Percentiles rank a stretch among this genome's conserved stretches.
Conservation (phyloP, 2,797 vertebrate genomes). For the Chrosomus eos region DNA sequence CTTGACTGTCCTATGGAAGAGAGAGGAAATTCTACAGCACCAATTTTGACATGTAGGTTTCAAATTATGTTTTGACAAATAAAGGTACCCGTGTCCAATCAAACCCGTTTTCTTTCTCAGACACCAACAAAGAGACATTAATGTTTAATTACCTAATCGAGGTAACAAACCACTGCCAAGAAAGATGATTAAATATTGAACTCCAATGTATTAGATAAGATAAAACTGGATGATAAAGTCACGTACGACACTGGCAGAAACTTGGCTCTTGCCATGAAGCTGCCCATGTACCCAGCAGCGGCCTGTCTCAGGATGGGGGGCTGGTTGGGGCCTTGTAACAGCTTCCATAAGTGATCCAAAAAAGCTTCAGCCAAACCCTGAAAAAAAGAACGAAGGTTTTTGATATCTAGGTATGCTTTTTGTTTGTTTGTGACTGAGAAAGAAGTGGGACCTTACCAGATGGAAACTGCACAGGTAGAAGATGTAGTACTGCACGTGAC, state of each 20-base stretch:
- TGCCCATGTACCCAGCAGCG: constrained; percentile 90
- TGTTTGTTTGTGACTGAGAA: background rate
- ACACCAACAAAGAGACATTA: background rate
- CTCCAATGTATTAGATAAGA: background rate
- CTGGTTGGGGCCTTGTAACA: constrained; percentile 87
- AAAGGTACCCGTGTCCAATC: background rate
- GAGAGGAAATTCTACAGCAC: background rate
- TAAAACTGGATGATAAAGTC: background rate
- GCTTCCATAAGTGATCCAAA: constrained; percentile 94
- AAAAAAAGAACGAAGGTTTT: constrained; percentile 14
- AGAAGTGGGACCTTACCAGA: constrained; percentile 80
- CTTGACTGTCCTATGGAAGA: constrained; percentile 77
- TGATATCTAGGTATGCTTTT: background rate
- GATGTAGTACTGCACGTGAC: constrained; percentile 89
- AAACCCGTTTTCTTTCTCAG: background rate
- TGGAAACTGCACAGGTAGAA: constrained; percentile 97
- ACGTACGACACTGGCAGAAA: constrained; percentile 92
- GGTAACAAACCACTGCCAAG: constrained; percentile 3
- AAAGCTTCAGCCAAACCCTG: constrained; percentile 93
- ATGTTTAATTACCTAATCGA: background rate
- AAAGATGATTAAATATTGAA: constrained; percentile 1
- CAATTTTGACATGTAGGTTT: background rate
- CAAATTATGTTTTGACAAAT: background rate
- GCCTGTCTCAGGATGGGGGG: constrained; percentile 89
- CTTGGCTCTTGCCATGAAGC: constrained; percentile 92